Evolutionary conservation across 2,888 invertebrate species (phyloP).

Genomic region (Eubasilissa splendida): DNA sequence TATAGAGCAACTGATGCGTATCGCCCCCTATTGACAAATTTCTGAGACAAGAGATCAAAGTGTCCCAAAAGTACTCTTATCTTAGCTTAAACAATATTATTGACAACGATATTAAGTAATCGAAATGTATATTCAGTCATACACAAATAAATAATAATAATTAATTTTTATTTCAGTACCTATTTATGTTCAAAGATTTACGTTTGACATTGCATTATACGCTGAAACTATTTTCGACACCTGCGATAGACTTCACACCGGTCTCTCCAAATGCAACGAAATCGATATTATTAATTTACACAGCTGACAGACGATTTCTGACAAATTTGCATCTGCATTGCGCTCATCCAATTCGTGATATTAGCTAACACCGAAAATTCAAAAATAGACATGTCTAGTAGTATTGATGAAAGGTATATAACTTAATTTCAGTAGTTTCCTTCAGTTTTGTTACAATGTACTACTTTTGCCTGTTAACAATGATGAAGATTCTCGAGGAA

Average conservation of each 20-base stretch:
- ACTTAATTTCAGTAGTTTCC: neutral
- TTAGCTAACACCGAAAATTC: constrained; percentile 3
- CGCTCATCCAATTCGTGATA: constrained; percentile 27
- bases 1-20: too few relatives aligned
- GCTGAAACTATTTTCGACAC: neutral
- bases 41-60: too few relatives aligned
- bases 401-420: constrained; percentile 49
- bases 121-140: neutral
- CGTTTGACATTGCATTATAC: neutral
- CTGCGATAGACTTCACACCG: constrained; percentile 38
- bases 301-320: constrained; percentile 47
- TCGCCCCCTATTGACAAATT: too few relatives aligned
- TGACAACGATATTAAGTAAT: neutral
- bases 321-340: constrained; percentile 51
- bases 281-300: constrained; percentile 51
- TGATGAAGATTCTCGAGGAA: constrained; percentile 3
- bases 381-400: constrained; percentile 41
- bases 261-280: constrained; percentile 46
- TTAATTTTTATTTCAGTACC: neutral
- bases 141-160: neutral
- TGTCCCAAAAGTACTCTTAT: neutral
- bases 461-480: neutral
- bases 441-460: neutral
- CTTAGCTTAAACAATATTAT: neutral
- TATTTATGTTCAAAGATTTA: neutral